Percentiles rank a stretch among this genome's conserved stretches.
Evolutionary conservation across 1,140 invertebrate species (phyloP).

Genomic region (Ips nitidus): DNA sequence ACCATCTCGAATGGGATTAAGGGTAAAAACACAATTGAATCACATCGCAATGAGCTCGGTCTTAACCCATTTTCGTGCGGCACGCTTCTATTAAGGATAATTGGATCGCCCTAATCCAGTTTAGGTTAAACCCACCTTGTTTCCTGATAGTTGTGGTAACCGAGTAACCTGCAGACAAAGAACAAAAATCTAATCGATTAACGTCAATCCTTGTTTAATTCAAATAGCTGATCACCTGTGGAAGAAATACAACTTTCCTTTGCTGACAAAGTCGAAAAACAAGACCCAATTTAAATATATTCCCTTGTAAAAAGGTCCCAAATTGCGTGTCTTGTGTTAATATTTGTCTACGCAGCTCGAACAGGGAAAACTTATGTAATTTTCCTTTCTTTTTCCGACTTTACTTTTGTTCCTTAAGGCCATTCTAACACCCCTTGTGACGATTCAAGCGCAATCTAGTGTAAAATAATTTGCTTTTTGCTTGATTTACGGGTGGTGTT

Average conservation of each 20-base stretch:
- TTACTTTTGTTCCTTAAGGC: conserved; percentile 23
- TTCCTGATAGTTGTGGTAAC: conserved; percentile 7
- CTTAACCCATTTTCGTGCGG: conserved; percentile 27
- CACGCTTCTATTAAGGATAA: conserved; percentile 19
- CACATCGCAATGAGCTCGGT: conserved; percentile 6
- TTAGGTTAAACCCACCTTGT: conserved; percentile 24
- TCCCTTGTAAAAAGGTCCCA: conserved; percentile 30
- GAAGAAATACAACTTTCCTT: not conserved
- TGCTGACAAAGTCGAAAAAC: conserved; percentile 12
- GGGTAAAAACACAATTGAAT: no score
- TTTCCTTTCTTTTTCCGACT: conserved; percentile 31
- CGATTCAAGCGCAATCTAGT: conserved; percentile 27
- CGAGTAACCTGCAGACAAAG: not conserved
- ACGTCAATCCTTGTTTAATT: not conserved
- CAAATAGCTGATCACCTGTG: not conserved
- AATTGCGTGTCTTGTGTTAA: conserved; percentile 36
- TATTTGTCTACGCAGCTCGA: conserved; percentile 33
- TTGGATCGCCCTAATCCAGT: conserved; percentile 26
- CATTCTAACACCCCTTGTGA: conserved; percentile 14
- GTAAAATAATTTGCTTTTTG: conserved; percentile 25
- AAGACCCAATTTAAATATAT: conserved; percentile 31
- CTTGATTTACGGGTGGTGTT: no score
- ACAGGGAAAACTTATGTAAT: conserved; percentile 32
- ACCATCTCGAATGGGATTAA: not conserved
- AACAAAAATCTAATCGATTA: not conserved